Evolutionary conservation across 1,140 invertebrate species (phyloP), one percentile per base, ranked within the genome.

Genomic region (Halesus radiatus): DNA sequence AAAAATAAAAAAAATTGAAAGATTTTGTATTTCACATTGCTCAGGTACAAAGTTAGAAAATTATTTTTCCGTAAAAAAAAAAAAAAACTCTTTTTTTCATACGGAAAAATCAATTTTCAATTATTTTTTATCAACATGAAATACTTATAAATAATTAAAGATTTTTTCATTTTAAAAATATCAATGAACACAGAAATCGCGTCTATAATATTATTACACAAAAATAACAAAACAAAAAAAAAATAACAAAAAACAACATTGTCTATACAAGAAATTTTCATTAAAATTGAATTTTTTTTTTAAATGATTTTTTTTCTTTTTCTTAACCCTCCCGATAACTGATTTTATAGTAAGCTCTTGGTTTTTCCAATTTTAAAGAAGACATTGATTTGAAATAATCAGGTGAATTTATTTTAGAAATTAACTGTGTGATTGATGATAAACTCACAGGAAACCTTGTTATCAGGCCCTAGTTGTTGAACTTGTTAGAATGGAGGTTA

Each of bases 51-150:
- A 52, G 68, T 80, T 60, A 50, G 23, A 80, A 45, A 37, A 18
- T 80, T 50, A 80, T 75, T 74, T 70, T 80, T 75, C 62, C 52
- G 23, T 62, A 45, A 13, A 45, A 45, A 45, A 54, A 73, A 20
- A 54, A 20, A 20, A 75, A 10, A 78, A 18, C 29, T 29, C 7
- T 23, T 79, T 45, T 64, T 72, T 72, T 60, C 58, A 62, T 72
- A 79, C 56, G 50, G 54, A 79, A 79, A 79, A 73, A 79, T 58
- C 18, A 79, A 79, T 72, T 26, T 32, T 73, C 52, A 29, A 20
- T 79, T 18, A 18, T 73, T 78, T 37, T 66, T 72, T 79, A 79
- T 72, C 29, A 79, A 79, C 74, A 79, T 79, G 78, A 79, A 79
- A 79, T 79, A 79, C 37, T 77, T 77, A 64, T 62, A 77, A 79